A percentile compares a stretch with the other conserved stretches of the same genome.
phyloP scores from a whole-genome alignment of 2,113 vertebrate genomes.

The Sebastes fasciatus region DNA sequence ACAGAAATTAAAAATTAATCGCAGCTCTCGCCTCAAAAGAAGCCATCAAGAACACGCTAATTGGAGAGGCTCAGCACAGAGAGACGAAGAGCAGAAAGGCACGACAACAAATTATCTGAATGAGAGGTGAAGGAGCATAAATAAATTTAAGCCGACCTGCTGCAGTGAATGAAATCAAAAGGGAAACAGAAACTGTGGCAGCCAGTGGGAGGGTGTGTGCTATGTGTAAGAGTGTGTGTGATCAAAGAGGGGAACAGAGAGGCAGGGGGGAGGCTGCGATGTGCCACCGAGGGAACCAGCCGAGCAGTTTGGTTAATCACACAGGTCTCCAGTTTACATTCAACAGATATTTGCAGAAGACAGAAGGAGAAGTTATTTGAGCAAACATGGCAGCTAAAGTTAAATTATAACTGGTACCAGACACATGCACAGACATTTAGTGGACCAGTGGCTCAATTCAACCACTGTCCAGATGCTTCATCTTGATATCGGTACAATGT shows the following conservation, averaged over 20 bases:
- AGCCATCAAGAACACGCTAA: conserved; percentile 33
- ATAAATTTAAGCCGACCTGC: conserved; percentile 58
- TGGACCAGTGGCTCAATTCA: not conserved
- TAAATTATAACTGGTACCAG: not conserved
- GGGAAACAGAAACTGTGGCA: conserved; percentile 45
- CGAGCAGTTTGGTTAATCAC: conserved; percentile 42
- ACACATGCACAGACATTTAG: not conserved
- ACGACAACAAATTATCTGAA: conserved; percentile 56
- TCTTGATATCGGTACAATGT: not conserved
- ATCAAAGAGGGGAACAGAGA: conserved; percentile 46
- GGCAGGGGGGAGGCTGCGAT: conserved; percentile 22
- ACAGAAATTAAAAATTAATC: not conserved
- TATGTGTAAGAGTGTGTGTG: conserved; percentile 21
- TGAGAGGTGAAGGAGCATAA: conserved; percentile 50
- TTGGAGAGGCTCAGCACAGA: conserved; percentile 25
- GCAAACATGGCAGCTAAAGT: conserved; percentile 26
- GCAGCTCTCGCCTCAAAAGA: conserved; percentile 12
- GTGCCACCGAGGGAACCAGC: conserved; percentile 45
- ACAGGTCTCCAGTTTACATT: conserved; percentile 35
- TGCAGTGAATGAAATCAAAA: conserved; percentile 63
- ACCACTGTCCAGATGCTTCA: not conserved
- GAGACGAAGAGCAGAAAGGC: conserved; percentile 4
- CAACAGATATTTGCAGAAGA: conserved; percentile 42
- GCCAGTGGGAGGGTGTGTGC: conserved; percentile 33
- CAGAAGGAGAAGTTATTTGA: conserved; percentile 14